phyloP scores from a whole-genome alignment of 2,888 invertebrate species.

The Sabatieria punctata region DNA sequence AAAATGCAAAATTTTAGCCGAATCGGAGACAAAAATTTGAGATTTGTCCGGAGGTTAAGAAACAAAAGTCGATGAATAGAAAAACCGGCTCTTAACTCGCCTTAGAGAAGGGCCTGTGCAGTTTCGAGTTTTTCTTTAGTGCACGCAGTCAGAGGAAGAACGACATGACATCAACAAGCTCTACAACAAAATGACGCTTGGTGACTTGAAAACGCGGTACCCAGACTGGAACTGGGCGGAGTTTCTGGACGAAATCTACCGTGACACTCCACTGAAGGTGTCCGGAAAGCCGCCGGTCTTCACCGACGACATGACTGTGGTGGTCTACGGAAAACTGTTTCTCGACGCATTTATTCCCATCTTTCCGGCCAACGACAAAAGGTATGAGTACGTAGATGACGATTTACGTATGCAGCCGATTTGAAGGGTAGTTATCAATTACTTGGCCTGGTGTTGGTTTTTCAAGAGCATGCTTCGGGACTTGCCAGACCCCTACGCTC shows the following conservation, averaged over 20 bases:
- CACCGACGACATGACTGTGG: not conserved
- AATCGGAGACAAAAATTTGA: too few relatives aligned
- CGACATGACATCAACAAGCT: conserved; percentile 55
- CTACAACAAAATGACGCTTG: conserved; percentile 56
- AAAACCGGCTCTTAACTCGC: too few relatives aligned
- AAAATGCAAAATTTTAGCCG: too few relatives aligned
- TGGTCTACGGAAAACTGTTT: not conserved
- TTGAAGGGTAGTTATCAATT: conserved; percentile 17
- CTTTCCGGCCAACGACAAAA: not conserved
- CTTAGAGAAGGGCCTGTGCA: too few relatives aligned
- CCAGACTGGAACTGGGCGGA: not conserved
- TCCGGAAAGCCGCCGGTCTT: not conserved
- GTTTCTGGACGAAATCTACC: not conserved
- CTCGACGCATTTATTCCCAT: not conserved
- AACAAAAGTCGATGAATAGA: too few relatives aligned
- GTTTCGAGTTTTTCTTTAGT: not conserved
- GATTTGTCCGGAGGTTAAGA: too few relatives aligned
- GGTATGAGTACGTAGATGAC: not conserved
- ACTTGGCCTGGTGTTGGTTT: conserved; percentile 31
- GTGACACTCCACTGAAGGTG: not conserved
- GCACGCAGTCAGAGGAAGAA: conserved; percentile 14
- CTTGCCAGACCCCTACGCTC: conserved; percentile 28
- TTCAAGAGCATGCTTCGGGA: conserved; percentile 29
- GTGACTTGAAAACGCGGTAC: conserved; percentile 44
- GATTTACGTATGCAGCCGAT: not conserved